A percentile compares a stretch with the other conserved stretches of the same genome.
Evolutionary conservation across 2,113 vertebrate genomes (phyloP).

Genomic region (Lethenteron reissneri): DNA sequence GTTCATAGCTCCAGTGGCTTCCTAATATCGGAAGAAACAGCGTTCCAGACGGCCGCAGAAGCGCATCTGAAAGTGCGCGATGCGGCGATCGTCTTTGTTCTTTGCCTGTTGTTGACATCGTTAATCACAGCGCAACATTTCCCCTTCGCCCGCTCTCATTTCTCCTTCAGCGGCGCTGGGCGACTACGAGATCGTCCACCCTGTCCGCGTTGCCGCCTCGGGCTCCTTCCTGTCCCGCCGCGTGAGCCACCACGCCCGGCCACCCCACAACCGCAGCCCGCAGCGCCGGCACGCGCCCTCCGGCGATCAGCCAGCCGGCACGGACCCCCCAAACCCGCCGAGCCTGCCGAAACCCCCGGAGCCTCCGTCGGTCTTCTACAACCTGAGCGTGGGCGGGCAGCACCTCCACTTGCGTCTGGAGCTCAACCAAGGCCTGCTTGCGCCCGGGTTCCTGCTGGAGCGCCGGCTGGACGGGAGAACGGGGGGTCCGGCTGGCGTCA

Average conservation of each 20-base stretch:
- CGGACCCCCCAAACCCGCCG: no score
- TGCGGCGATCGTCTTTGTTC: no score
- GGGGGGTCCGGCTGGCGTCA: slow-evolving; percentile 22
- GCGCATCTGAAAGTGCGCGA: no score
- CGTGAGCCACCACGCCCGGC: slow-evolving; percentile 31
- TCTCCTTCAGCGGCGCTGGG: neutral
- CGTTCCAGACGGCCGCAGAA: no score
- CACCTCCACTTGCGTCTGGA: slow-evolving; percentile 55
- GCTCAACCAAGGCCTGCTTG: slow-evolving; percentile 43
- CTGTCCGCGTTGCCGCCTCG: slow-evolving; percentile 41
- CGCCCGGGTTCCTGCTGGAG: slow-evolving; percentile 52
- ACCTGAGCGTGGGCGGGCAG: slow-evolving; percentile 29
- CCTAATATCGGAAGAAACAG: no score
- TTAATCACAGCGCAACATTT: no score
- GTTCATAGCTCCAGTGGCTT: no score
- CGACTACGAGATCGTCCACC: slow-evolving; percentile 47
- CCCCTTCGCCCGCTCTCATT: no score
- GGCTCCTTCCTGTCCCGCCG: slow-evolving; percentile 65
- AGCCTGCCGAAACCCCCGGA: no score
- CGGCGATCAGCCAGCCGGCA: no score
- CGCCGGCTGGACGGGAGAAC: slow-evolving; percentile 16
- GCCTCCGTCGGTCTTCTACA: slow-evolving; percentile 32
- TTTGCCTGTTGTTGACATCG: no score
- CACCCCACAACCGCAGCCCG: slow-evolving; percentile 34
- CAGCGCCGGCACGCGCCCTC: slow-evolving; percentile 8